Evolutionary conservation across 2,113 vertebrate species (phyloP), one percentile per base, ranked within the genome.

Genomic region (Aptenodytes forsteri): DNA sequence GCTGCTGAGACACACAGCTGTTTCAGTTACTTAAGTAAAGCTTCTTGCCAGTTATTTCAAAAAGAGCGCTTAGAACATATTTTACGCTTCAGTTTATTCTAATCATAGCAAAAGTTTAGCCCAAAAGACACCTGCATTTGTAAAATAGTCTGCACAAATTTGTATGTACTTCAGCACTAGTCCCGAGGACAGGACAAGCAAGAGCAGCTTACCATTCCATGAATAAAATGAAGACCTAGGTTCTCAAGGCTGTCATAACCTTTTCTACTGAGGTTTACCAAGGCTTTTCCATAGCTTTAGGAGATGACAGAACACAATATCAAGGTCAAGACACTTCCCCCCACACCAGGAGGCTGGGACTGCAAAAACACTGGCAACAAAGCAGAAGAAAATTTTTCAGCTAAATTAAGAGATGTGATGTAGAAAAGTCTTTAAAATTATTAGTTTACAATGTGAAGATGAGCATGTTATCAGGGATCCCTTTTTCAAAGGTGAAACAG

Each of bases 11-110:
- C 81, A 78, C 87, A 89, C 92, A 97, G 94, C 89, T 97, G 92
- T 97, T 97, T 96, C 66, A 34, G 77, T 94, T 96, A 93, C 93
- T 72, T 78, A 85, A 44, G 11, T 83, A 90, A 89, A 54, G 55
- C 62, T 94, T 95, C 81, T 95, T 96, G 72, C 81, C 88, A 85
- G 47, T 95, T 92, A 67, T 88, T 92, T 96, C 66, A 29, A 95
- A 88, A 44, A 87, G 80, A 83, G 42, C 18, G 36, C 85, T 92
- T 84, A 58, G 19, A 80, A 90, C 23, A 6, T 25, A 25, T 89
- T 87, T 81, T 64, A 46, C 0, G 0, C 20, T 85, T 75, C 42
- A n/a, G 17, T 89, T 79, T 34, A 25, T 67, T 75, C 46, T 36
- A 30, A 61, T 86, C 38, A 73, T 54, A 96, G 70, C n/a, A 40